Percentiles rank a stretch among this genome's conserved stretches.
Evolutionary conservation across 2,113 vertebrate genomes (phyloP).

Genomic region (Acrocephalus kingi): DNA sequence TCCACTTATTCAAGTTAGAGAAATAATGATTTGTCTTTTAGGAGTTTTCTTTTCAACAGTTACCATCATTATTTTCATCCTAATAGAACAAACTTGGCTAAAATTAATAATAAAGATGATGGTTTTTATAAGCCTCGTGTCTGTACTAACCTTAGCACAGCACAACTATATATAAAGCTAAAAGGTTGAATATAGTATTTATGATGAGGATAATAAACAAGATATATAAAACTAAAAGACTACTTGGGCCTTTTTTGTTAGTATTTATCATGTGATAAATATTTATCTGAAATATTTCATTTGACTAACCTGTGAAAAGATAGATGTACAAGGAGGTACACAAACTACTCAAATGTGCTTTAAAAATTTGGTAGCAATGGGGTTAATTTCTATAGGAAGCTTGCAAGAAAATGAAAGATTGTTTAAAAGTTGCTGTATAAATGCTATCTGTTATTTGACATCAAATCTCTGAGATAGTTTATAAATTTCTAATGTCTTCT

Average conservation of each 20-base stretch:
- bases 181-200: background rate
- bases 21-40: background rate
- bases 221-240: background rate
- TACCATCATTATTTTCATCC: background rate
- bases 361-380: background rate
- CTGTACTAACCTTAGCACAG: background rate
- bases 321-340: background rate
- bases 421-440: background rate
- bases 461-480: background rate
- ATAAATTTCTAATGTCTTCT: background rate
- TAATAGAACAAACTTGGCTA: background rate
- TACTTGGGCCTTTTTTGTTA: background rate
- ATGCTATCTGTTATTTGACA: background rate
- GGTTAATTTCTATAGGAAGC: background rate
- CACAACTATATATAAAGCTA: background rate
- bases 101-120: background rate
- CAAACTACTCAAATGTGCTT: background rate
- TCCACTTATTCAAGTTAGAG: background rate
- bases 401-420: background rate
- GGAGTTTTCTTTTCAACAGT: background rate
- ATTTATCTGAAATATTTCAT: background rate
- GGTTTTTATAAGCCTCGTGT: background rate
- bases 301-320: background rate
- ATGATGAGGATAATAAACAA: background rate
- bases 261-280: background rate